Evolutionary conservation across 1,140 invertebrate genomes (phyloP).

Genomic region (Nebria ingens): DNA sequence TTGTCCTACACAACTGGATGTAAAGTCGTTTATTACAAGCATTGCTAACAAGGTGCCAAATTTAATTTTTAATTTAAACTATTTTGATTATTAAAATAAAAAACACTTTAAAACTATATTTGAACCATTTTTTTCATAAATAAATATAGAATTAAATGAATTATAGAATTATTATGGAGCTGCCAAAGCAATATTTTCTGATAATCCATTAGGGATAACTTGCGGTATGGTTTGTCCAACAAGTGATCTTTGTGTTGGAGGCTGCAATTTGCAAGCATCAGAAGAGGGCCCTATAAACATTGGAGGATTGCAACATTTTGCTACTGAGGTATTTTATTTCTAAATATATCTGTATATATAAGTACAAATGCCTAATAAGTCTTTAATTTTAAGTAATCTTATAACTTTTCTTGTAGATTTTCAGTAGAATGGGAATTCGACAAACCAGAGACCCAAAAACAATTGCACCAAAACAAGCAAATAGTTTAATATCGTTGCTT

Average conservation of each 20-base stretch:
- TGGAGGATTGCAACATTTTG: constrained; percentile 95
- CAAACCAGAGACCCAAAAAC: constrained; percentile 71
- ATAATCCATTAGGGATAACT: constrained; percentile 92
- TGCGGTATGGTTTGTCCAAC: constrained; percentile 99
- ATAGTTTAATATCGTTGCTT: constrained; percentile 76
- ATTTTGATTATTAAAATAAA: constrained; percentile 10
- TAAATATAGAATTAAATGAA: no score
- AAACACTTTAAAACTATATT: neutral
- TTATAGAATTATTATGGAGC: constrained; percentile 98
- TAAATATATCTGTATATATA: constrained; percentile 12
- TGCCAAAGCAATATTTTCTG: constrained; percentile 91
- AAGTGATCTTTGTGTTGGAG: constrained; percentile 94
- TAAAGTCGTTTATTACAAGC: no score
- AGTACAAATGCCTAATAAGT: constrained; percentile 5
- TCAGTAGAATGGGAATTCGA: constrained; percentile 85
- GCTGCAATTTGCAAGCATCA: constrained; percentile 88
- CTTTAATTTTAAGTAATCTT: constrained; percentile 5
- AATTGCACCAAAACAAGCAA: constrained; percentile 43
- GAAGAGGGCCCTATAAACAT: constrained; percentile 99
- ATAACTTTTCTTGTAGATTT: constrained; percentile 49
- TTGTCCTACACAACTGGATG: no score
- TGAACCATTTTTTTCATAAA: neutral
- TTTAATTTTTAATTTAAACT: constrained; percentile 2
- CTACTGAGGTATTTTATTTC: constrained; percentile 75
- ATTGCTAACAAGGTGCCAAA: no score